These are phyloP conservation scores for Chaunax sp. DNA, from an alignment of 2,797 vertebrate genomes.

Conservation along the genomic window DNA sequence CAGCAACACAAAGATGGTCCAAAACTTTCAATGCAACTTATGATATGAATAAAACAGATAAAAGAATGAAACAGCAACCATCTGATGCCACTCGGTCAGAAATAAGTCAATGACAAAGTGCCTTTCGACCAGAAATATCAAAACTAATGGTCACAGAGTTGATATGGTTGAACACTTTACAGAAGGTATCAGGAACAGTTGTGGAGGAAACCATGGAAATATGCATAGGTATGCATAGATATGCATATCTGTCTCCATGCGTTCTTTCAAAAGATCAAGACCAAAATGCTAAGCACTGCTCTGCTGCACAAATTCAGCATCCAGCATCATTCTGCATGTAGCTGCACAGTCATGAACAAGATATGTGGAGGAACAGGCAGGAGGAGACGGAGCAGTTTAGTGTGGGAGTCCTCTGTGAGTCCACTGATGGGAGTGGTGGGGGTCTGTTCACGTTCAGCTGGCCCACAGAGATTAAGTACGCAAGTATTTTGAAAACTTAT, in stretches of 20 bases:
- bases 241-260: too few relatives aligned
- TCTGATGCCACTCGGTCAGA: constrained; percentile 10
- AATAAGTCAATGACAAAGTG: not conserved
- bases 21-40: constrained; percentile 5
- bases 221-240: too few relatives aligned
- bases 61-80: constrained; percentile 28
- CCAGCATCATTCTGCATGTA: not conserved
- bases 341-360: not conserved
- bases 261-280: too few relatives aligned
- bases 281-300: not conserved
- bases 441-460: constrained; percentile 64
- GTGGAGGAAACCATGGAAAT: not conserved
- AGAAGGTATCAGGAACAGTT: not conserved
- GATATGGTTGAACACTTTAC: not conserved
- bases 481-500: constrained; percentile 64
- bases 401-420: constrained; percentile 34
- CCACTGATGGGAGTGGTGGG: constrained; percentile 56
- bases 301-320: not conserved
- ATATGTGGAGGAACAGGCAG: constrained; percentile 1
- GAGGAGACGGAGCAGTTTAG: constrained; percentile 29
- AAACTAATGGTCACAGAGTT: constrained; percentile 51
- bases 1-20: constrained; percentile 10
- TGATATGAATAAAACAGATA: constrained; percentile 23
- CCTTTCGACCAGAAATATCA: constrained; percentile 40
- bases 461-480: constrained; percentile 47